Evolutionary conservation across 92 coral and sea anemone species (phyloP).

Genomic region (Palythoa caribaeorum): DNA sequence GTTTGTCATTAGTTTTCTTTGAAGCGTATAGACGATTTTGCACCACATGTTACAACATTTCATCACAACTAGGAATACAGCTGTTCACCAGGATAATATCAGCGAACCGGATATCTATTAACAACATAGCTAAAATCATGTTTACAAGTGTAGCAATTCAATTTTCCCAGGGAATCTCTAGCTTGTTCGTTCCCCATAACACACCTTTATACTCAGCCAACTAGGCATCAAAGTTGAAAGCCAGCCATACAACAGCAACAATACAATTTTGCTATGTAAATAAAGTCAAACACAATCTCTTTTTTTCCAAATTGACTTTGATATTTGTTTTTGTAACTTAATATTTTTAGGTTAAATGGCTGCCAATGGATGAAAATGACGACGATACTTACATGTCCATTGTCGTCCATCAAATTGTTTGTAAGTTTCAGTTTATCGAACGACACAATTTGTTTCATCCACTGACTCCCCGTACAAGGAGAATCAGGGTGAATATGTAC

Average conservation of each 20-base stretch:
- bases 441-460: slow-evolving; percentile 99
- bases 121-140: background rate
- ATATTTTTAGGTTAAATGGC: background rate
- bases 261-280: background rate
- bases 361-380: background rate
- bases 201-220: background rate
- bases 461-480: slow-evolving; percentile 97
- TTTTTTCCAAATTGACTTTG: background rate
- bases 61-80: background rate
- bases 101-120: slow-evolving; percentile 3
- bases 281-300: background rate
- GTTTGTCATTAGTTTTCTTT: too few relatives aligned
- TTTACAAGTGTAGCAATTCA: background rate
- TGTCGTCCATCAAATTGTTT: slow-evolving; percentile 96
- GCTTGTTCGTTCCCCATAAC: background rate
- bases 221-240: background rate
- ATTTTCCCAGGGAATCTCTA: background rate
- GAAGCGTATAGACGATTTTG: too few relatives aligned
- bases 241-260: background rate
- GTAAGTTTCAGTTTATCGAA: slow-evolving; percentile 97
- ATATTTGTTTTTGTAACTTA: background rate
- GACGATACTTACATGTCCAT: slow-evolving; percentile 89
- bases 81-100: background rate
- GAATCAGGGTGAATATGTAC: slow-evolving; percentile 96
- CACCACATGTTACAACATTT: too few relatives aligned